Conservation (phyloP, 2,888 invertebrate species). For the Ectemnius continuus region DNA sequence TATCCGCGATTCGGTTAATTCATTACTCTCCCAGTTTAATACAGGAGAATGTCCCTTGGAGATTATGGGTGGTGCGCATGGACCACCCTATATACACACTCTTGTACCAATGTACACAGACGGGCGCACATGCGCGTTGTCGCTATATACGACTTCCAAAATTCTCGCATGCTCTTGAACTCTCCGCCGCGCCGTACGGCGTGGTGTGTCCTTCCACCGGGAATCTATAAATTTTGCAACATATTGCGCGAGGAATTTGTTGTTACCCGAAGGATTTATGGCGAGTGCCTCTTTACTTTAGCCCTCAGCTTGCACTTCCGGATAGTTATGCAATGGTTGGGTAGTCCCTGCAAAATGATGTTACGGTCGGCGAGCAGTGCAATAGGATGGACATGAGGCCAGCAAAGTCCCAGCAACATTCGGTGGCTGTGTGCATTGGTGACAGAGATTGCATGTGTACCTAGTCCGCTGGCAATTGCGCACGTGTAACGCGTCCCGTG, state of each 20-base stretch:
- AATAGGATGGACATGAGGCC: background rate
- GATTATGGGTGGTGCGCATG: too few relatives aligned
- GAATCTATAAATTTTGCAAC: slow-evolving; percentile 54
- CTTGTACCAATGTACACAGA: background rate
- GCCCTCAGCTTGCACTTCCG: background rate
- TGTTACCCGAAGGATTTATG: slow-evolving; percentile 33
- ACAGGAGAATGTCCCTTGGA: too few relatives aligned
- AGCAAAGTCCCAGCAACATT: background rate
- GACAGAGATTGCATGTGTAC: too few relatives aligned
- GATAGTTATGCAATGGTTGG: background rate
- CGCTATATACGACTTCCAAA: slow-evolving; percentile 48
- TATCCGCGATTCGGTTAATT: too few relatives aligned
- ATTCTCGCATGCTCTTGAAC: slow-evolving; percentile 62
- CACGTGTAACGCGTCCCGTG: background rate
- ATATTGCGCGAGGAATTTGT: slow-evolving; percentile 48
- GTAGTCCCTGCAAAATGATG: background rate
- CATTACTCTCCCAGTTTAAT: too few relatives aligned
- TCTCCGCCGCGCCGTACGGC: slow-evolving; percentile 13
- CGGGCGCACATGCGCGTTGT: slow-evolving; percentile 30
- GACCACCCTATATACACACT: too few relatives aligned
- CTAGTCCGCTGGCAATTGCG: background rate
- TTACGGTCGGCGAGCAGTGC: background rate
- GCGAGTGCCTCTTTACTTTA: slow-evolving; percentile 19
- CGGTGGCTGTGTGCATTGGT: background rate
- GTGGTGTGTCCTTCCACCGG: slow-evolving; percentile 34